These are phyloP conservation scores for Netelia melanura DNA, from an alignment of 2,888 invertebrate species.

Conservation along the genomic window DNA sequence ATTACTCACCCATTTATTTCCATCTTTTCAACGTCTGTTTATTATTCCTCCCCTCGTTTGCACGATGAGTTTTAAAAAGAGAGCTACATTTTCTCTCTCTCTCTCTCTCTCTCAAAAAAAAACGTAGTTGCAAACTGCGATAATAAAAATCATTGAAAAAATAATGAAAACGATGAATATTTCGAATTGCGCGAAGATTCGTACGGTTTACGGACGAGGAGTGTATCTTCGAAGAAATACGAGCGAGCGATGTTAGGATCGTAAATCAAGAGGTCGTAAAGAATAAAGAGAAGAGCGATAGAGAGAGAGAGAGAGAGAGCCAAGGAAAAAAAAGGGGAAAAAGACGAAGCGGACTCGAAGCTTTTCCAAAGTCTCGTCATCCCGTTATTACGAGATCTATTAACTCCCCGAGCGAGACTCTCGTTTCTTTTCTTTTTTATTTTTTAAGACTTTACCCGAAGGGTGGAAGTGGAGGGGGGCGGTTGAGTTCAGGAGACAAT, in stretches of 20 bases:
- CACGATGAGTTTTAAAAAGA: too few relatives aligned
- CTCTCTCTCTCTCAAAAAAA: too few relatives aligned
- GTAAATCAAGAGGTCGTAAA: constrained; percentile 61
- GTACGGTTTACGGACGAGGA: background rate
- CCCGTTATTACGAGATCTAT: constrained; percentile 60
- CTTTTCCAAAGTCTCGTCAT: constrained; percentile 39
- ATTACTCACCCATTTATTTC: too few relatives aligned
- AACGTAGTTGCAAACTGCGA: too few relatives aligned
- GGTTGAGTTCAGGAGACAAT: constrained; percentile 27
- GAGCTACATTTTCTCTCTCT: too few relatives aligned
- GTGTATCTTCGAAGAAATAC: constrained; percentile 38
- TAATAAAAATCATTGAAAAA: background rate
- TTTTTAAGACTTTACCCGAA: background rate
- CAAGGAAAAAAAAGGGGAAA: constrained; percentile 11
- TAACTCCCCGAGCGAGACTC: constrained; percentile 48
- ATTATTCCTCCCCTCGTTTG: too few relatives aligned
- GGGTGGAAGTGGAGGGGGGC: too few relatives aligned
- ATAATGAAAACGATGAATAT: too few relatives aligned
- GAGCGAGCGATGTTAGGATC: constrained; percentile 41
- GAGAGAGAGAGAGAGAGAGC: constrained; percentile 12
- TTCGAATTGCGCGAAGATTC: constrained; percentile 2
- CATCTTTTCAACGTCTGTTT: too few relatives aligned
- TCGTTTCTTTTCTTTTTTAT: constrained; percentile 10
- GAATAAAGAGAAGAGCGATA: constrained; percentile 12
- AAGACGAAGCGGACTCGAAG: constrained; percentile 6